phyloP scores from a whole-genome alignment of 2,888 invertebrate genomes.

The Cosmia trapezina region DNA sequence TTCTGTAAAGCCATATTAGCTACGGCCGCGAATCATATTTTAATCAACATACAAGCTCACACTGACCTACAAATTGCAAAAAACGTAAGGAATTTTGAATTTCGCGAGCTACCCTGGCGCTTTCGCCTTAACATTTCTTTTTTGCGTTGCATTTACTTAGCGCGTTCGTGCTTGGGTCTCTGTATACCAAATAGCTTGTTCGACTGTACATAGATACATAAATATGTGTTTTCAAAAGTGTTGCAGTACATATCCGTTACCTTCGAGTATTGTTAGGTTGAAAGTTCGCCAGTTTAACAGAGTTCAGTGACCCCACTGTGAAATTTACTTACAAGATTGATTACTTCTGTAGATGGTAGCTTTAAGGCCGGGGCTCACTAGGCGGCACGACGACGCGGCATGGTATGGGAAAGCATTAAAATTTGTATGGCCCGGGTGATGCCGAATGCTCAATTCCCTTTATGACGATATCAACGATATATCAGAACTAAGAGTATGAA shows the following conservation, averaged over 20 bases:
- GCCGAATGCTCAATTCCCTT: neutral
- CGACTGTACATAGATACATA: neutral
- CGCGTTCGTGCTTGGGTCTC: neutral
- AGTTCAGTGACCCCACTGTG: conserved; percentile 69
- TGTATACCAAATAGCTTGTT: neutral
- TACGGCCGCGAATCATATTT: too few relatives aligned
- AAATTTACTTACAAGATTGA: conserved; percentile 73
- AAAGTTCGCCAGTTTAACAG: conserved; percentile 63
- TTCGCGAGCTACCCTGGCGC: too few relatives aligned
- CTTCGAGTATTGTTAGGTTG: conserved; percentile 51
- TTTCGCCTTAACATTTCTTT: too few relatives aligned
- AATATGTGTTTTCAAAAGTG: neutral
- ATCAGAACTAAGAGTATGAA: neutral
- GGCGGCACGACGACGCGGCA: neutral
- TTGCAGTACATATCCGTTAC: neutral
- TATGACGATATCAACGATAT: neutral
- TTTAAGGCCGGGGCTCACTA: conserved; percentile 3
- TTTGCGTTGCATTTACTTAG: neutral
- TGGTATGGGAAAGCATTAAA: neutral
- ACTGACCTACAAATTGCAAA: too few relatives aligned
- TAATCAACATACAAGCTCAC: too few relatives aligned
- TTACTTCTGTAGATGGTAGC: conserved; percentile 51
- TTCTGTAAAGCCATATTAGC: too few relatives aligned
- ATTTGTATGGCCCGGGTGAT: neutral
- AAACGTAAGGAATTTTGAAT: too few relatives aligned